Base-by-base conservation (phyloP, 2,797 vertebrate species). In the Spinus olivaceus region DNA sequence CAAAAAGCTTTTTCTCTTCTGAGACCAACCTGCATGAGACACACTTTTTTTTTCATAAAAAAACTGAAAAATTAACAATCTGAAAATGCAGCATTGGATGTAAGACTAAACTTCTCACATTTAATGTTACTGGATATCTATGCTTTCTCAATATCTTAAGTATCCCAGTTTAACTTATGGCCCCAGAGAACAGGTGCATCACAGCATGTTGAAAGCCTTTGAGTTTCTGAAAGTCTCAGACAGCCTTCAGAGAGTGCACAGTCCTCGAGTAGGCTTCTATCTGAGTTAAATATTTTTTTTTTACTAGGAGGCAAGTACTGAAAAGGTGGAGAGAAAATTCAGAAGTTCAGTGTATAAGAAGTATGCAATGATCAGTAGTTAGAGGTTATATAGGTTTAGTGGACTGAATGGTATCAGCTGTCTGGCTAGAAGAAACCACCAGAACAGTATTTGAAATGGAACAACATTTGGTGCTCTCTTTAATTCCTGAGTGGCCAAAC, bases 231-330 rank as follows among this genome's bases (percentile, higher is more conserved):
- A 54, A 35, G 9, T 28, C 92, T 27, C 33, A 78, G 49, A 57
- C 42, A 77, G 7, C 9, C 54, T 37, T 66, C 0, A 0, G 4
- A 7, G 9, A 41, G 17, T 6, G 12, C 6, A 24, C 12, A 50
- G 35, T 42, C 20, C 18, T 82, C 42, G 46, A 73, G 12, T 32
- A 63, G 46, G 2, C 18, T 41, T 84, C 47, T 15, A n/a, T n/a
- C n/a, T n/a, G 12, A 47, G 7, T 37, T 12, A 77, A 80, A 14
- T n/a, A 65, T 59, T 56, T 30, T 18, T 50, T 27, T 14, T 15
- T 53, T 71, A 32, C 21, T 11, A 22, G 14, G 12, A 77, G 12
- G 28, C 2, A 53, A 24, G 8, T 72, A 33, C 27, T 49, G 47
- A 90, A 70, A 7, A n/a, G 3, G 10, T 35, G 2, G 27, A 20